A percentile compares a stretch with the other conserved stretches of the same genome.
Evolutionary conservation across 1,140 invertebrate genomes (phyloP).

Genomic region (Lucilia sericata): DNA sequence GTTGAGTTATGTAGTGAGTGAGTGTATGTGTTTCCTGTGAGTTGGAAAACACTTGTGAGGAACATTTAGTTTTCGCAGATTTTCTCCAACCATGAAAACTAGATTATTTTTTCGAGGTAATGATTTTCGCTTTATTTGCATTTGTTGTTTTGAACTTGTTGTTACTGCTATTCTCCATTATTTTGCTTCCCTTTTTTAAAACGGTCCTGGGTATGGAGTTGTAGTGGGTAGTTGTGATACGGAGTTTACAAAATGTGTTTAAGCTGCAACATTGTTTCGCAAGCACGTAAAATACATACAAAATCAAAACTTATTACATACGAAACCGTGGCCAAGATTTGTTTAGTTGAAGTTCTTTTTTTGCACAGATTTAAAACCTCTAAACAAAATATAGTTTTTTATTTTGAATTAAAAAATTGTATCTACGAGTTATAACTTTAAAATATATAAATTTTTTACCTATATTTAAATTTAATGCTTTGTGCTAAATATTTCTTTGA

Average conservation of each 20-base stretch:
- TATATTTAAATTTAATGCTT: neutral
- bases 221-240: neutral
- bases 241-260: neutral
- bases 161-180: too few relatives aligned
- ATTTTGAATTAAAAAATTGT: too few relatives aligned
- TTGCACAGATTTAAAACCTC: neutral
- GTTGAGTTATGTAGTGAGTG: neutral
- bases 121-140: conserved; percentile 21
- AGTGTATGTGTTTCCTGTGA: neutral
- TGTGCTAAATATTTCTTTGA: neutral
- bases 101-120: neutral
- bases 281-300: neutral
- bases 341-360: neutral
- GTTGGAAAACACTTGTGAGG: too few relatives aligned
- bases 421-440: too few relatives aligned
- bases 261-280: neutral
- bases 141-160: neutral
- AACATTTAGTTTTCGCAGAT: neutral
- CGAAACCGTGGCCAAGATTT: neutral
- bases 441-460: too few relatives aligned
- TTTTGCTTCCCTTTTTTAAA: neutral
- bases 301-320: neutral
- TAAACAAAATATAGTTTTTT: too few relatives aligned
- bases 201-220: neutral
- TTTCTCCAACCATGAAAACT: neutral